Conservation (phyloP, 2,797 vertebrate genomes). For the Lemur catta region DNA sequence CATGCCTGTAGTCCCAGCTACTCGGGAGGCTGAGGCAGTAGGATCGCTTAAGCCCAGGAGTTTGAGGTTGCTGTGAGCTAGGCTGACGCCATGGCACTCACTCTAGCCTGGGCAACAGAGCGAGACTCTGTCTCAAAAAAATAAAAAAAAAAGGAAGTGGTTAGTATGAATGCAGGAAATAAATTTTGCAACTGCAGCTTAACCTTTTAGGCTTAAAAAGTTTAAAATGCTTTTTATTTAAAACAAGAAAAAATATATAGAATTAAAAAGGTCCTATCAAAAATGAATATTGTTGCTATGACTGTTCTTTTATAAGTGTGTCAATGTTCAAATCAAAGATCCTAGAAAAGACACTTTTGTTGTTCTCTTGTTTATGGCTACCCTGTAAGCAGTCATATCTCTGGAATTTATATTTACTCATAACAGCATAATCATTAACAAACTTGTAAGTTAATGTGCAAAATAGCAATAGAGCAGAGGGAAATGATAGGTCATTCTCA, state of each 20-base stretch:
- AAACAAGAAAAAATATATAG: not conserved
- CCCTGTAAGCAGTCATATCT: not conserved
- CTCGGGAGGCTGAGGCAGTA: no score
- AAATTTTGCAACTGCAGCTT: slow-evolving; percentile 49
- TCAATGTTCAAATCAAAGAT: not conserved
- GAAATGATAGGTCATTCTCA: not conserved
- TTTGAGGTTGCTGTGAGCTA: no score
- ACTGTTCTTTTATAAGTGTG: not conserved
- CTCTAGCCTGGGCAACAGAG: no score
- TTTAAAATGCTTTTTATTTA: slow-evolving; percentile 7
- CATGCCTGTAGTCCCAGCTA: no score
- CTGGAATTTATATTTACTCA: not conserved
- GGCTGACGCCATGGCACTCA: no score
- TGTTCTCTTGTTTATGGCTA: not conserved
- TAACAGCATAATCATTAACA: not conserved
- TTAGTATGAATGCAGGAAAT: slow-evolving; percentile 61
- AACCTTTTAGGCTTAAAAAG: not conserved
- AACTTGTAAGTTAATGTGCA: not conserved
- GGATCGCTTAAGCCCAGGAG: no score
- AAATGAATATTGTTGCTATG: not conserved
- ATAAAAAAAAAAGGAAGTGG: slow-evolving; percentile 77
- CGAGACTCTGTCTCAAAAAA: no score
- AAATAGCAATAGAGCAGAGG: not conserved
- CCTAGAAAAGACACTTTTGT: not conserved
- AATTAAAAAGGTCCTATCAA: not conserved